These are phyloP conservation scores for Drosophila prolongata DNA, from an alignment of 2,888 invertebrate genomes.

Conservation along the genomic window DNA sequence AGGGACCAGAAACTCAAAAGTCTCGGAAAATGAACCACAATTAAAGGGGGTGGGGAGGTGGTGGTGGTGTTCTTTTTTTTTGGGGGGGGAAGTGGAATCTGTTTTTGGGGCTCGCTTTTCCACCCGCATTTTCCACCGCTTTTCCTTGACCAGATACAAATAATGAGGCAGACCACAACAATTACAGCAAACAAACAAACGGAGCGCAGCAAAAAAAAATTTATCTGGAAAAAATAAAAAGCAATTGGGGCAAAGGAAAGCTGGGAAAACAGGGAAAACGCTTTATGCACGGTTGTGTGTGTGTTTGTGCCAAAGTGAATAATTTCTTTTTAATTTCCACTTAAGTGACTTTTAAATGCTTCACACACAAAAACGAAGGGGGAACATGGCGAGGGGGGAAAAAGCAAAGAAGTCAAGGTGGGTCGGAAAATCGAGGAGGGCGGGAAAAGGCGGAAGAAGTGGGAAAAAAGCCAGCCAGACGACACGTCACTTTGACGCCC, in stretches of 20 bases:
- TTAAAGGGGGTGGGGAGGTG: constrained; percentile 7
- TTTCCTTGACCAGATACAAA: constrained; percentile 48
- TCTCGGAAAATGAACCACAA: constrained; percentile 41
- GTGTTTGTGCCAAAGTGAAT: constrained; percentile 81
- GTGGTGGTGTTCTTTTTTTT: background rate
- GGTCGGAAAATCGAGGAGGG: background rate
- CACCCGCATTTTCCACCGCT: constrained; percentile 3
- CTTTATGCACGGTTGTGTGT: constrained; percentile 34
- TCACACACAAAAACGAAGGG: constrained; percentile 32
- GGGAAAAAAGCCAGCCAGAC: constrained; percentile 29
- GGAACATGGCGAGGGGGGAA: constrained; percentile 7
- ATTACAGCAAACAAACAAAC: constrained; percentile 76
- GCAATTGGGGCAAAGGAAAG: constrained; percentile 25
- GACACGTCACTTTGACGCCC: constrained; percentile 50
- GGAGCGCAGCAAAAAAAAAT: constrained; percentile 18
- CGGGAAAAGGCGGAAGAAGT: background rate
- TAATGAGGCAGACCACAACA: constrained; percentile 75
- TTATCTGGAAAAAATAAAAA: constrained; percentile 43
- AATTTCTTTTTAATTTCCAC: constrained; percentile 83
- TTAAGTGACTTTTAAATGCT: constrained; percentile 82
- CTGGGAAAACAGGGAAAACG: constrained; percentile 8
- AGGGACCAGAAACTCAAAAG: constrained; percentile 34
- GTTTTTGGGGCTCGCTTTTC: constrained; percentile 3
- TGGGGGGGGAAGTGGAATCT: background rate
- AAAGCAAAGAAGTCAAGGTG: constrained; percentile 16